Percentiles rank a stretch among this genome's conserved stretches.
Evolutionary conservation across 2,113 vertebrate species (phyloP).

Genomic region (Chroicocephalus ridibundus): DNA sequence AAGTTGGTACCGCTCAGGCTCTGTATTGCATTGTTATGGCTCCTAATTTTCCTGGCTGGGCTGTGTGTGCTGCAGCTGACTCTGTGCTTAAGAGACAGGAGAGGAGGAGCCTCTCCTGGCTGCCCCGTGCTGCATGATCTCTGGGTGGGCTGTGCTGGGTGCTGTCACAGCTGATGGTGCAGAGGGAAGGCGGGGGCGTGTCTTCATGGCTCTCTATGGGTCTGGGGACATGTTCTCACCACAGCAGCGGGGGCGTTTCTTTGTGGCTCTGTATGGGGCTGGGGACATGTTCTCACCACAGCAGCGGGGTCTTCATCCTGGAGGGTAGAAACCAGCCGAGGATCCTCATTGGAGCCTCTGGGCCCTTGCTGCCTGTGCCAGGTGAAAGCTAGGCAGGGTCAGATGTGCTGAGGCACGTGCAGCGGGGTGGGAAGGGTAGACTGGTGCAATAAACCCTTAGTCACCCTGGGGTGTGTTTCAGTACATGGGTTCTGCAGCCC

Average conservation of each 20-base stretch:
- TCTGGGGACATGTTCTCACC: not conserved
- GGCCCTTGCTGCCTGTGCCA: not conserved
- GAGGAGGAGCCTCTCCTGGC: not conserved
- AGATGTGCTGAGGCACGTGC: rapidly evolving
- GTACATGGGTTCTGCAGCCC: not conserved
- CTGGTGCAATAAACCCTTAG: not conserved
- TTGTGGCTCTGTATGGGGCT: not conserved
- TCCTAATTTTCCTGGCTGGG: not conserved
- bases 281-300: not conserved
- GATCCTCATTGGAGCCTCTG: not conserved
- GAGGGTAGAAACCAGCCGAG: not conserved
- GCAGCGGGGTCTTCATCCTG: not conserved
- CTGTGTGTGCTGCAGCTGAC: not conserved
- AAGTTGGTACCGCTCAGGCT: not conserved
- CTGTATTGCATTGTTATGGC: not conserved
- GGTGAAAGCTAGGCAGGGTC: not conserved
- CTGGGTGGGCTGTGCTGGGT: not conserved
- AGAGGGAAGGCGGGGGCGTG: rapidly evolving
- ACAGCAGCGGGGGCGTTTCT: not conserved
- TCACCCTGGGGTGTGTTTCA: not conserved
- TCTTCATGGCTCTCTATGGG: not conserved
- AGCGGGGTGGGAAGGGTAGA: not conserved
- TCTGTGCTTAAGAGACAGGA: not conserved
- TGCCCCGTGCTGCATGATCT: rapidly evolving
- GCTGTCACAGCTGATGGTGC: not conserved